Evolutionary conservation across 1,140 invertebrate genomes (phyloP).

Genomic region (Caenorhabditis briggsae): DNA sequence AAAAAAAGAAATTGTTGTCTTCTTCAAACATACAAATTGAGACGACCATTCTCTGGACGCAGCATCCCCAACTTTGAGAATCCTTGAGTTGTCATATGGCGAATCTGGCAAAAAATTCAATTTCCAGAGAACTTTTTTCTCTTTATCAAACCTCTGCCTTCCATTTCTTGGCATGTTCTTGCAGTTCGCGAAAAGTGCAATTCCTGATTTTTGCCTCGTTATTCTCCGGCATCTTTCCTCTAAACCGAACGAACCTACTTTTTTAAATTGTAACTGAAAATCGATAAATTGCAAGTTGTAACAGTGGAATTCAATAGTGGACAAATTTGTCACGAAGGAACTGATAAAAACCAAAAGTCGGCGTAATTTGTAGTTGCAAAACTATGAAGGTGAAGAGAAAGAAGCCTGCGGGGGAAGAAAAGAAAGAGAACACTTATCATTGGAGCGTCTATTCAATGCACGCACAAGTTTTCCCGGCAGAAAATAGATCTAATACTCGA

Average conservation of each 20-base stretch:
- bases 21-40: not conserved
- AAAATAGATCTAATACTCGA: not conserved
- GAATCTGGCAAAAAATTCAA: not conserved
- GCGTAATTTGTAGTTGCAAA: not conserved
- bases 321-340: not conserved
- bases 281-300: not conserved
- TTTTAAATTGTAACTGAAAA: not conserved
- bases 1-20: no score
- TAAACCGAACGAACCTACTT: no score
- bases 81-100: not conserved
- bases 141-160: not conserved
- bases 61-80: not conserved
- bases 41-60: not conserved
- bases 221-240: not conserved
- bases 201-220: not conserved
- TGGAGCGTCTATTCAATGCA: not conserved
- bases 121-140: not conserved
- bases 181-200: not conserved
- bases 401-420: not conserved
- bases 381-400: not conserved
- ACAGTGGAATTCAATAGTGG: not conserved
- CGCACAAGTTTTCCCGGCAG: not conserved
- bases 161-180: not conserved
- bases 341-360: constrained; percentile 24
- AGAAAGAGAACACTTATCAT: constrained; percentile 17